Evolutionary conservation across 2,797 vertebrate species (phyloP), one percentile per base, ranked within the genome.

Genomic region (Scyliorhinus canicula): DNA sequence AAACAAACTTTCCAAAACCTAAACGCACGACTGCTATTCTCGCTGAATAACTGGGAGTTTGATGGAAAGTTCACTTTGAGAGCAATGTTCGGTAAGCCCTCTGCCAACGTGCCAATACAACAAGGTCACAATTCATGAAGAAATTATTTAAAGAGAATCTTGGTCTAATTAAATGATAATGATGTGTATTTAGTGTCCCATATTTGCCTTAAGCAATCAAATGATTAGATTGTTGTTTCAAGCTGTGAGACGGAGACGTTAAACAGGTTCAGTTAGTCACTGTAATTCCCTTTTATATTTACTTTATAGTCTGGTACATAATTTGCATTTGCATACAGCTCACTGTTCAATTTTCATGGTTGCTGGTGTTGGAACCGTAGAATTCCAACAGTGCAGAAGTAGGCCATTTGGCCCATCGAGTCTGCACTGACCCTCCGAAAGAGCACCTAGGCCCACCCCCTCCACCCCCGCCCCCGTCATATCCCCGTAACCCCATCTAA

Each of bases 281-380:
- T 44, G 88, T 91, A 26, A 91, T 91, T 91, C 88, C 57, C 19
- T n/a, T 90, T 91, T 65, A 91, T 63, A 91, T 91, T 91, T 91
- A 91, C 60, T 9, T 63, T 65, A 40, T 57, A 21, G 57, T 90
- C 86, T 90, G 55, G 86, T n/a, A 7, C 40, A 90, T 55, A 21
- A 60, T 90, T 60, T 60, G 35, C 5, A 60, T 60, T 35, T n/a
- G 31, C 31, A 63, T n/a, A 7, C n/a, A 60, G 16, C 55, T 60
- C 31, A 31, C 31, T 19, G 40, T 55, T 24, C 7, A 0, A 60
- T 90, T 90, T 74, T 60, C 40, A 63, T 63, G 86, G 5, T n/a
- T 24, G 21, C 35, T 90, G 31, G 1, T 90, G 60, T n/a, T n/a
- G n/a, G n/a, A n/a, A n/a, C n/a, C n/a, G n/a, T n/a, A n/a, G n/a